phyloP scores from a whole-genome alignment of 2,888 invertebrate species.

The Dexiosoma caninum region DNA sequence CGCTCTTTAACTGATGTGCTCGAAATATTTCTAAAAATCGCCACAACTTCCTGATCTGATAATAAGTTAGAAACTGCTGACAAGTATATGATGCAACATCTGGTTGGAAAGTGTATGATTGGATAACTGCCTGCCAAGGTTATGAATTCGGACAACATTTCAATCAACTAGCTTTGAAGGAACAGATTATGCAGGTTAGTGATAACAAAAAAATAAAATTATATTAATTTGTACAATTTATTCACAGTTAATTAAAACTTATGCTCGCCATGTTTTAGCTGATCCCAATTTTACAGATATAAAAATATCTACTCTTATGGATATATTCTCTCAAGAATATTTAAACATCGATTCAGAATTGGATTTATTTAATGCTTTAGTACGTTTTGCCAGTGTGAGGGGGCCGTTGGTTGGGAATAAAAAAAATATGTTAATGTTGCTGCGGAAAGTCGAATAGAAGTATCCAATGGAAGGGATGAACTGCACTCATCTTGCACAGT shows the following conservation, averaged over 20 bases:
- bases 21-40: constrained; percentile 89
- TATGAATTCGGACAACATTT: constrained; percentile 92
- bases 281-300: constrained; percentile 88
- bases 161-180: constrained; percentile 89
- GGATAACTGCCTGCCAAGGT: constrained; percentile 89
- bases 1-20: constrained; percentile 83
- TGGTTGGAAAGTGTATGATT: constrained; percentile 89
- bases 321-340: constrained; percentile 86
- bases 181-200: constrained; percentile 86
- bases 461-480: background rate
- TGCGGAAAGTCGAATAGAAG: constrained; percentile 64
- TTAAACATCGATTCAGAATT: constrained; percentile 86
- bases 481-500: constrained; percentile 77
- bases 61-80: constrained; percentile 88
- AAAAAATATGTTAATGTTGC: constrained; percentile 18
- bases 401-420: constrained; percentile 68
- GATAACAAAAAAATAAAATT: background rate
- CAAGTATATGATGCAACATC: constrained; percentile 90
- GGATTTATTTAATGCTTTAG: constrained; percentile 86
- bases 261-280: constrained; percentile 86
- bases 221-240: background rate
- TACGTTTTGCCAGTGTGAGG: constrained; percentile 83
- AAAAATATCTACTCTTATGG: constrained; percentile 85
- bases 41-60: constrained; percentile 87
- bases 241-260: constrained; percentile 85